Evolutionary conservation across 2,888 invertebrate species (phyloP).

Genomic region (Diarsia dahlii): DNA sequence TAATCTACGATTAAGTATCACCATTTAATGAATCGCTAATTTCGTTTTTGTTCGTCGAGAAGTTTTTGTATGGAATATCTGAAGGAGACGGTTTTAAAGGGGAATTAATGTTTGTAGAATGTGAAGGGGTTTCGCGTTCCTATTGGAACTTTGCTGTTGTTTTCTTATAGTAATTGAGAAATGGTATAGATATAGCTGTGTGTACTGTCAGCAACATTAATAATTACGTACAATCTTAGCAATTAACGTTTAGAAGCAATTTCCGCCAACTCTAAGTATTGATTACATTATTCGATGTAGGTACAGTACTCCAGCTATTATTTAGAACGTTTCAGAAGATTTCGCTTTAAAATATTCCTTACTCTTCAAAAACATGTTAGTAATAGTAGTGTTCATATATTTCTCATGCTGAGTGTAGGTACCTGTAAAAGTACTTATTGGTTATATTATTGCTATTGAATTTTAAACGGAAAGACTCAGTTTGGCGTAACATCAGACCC

Average conservation of each 20-base stretch:
- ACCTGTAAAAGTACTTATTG: too few species aligned
- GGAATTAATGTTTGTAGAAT: conserved; percentile 23
- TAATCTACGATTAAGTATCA: conserved; percentile 62
- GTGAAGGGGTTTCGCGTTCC: not conserved
- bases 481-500: not conserved
- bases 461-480: conserved; percentile 10
- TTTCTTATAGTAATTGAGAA: not conserved
- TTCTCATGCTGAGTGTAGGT: too few species aligned
- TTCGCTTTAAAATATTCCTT: too few species aligned
- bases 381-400: too few species aligned
- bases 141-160: not conserved
- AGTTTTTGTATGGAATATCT: conserved; percentile 36
- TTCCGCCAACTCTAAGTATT: too few species aligned
- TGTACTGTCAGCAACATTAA: too few species aligned
- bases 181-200: not conserved
- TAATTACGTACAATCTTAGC: too few species aligned
- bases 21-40: conserved; percentile 60
- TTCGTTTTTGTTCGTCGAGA: conserved; percentile 56
- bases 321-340: too few species aligned
- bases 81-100: conserved; percentile 6
- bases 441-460: conserved; percentile 21
- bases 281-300: too few species aligned
- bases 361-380: too few species aligned
- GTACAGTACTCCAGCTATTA: too few species aligned
- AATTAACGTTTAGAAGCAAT: too few species aligned